Conservation (phyloP, 2,888 invertebrate species). For the Ceramica pisi region DNA sequence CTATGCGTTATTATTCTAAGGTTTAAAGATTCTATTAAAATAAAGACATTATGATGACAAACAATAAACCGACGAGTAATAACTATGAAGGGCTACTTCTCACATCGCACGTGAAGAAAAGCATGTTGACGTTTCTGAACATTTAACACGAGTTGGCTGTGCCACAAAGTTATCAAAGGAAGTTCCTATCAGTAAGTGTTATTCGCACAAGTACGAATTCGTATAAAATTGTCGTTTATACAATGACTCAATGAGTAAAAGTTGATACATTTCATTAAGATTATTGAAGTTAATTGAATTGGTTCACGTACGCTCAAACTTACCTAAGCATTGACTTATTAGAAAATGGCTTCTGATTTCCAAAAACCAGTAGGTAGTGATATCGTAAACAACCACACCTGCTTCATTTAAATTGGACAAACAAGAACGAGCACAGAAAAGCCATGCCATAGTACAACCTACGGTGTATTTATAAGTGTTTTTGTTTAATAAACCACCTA, state of each 20-base stretch:
- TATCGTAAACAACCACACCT: neutral
- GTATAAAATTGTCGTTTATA: conserved; percentile 53
- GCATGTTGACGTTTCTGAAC: conserved; percentile 2
- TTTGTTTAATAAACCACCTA: neutral
- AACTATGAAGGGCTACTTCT: neutral
- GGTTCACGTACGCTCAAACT: neutral
- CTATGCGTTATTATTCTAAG: too few relatives aligned
- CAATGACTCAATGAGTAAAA: conserved; percentile 58
- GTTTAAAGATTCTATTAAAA: neutral
- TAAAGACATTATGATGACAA: neutral
- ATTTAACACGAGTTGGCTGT: conserved; percentile 36
- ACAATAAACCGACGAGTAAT: too few relatives aligned
- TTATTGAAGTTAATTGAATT: conserved; percentile 22
- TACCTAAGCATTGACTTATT: neutral
- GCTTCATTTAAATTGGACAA: neutral
- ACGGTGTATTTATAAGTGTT: neutral
- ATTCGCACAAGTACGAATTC: conserved; percentile 43
- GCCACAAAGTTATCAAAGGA: conserved; percentile 62
- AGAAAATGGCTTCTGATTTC: neutral
- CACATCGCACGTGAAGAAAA: conserved; percentile 20
- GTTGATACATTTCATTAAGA: conserved; percentile 60
- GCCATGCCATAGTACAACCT: neutral
- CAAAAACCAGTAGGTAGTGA: neutral
- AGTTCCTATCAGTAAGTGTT: conserved; percentile 63
- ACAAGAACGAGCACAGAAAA: neutral